Base-by-base conservation (phyloP, 1,140 invertebrate genomes). In the Diorhabda carinulata region DNA sequence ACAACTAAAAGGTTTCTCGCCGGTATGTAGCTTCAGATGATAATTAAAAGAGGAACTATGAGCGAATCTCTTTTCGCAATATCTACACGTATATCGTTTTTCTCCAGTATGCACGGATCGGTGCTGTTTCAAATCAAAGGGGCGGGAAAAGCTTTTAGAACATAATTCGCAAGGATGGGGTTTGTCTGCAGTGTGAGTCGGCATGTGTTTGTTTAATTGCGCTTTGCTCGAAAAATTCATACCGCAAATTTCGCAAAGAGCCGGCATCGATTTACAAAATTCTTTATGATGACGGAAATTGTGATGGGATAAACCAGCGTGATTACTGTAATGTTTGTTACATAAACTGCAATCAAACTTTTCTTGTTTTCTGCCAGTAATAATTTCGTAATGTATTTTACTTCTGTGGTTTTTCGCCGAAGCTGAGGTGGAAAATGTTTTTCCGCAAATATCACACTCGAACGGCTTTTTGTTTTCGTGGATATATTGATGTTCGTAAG, bases 11-110 rank as follows among this genome's bases (percentile, higher is more conserved):
- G 91, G 91, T 71, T 90, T 85, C 76, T 92, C 89, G 4, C 91
- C 91, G 40, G 89, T 91, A 81, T 93, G 91, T 0, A 74, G 78
- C 9, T 78, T 70, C 63, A 77, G 73, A 65, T 85, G 84, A 4
- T 89, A 89, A 42, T 86, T 84, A 8, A 90, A 78, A 1, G 83
- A 82, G 7, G 88, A 89, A 3, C 91, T 87, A 80, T 94, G 92
- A 0, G 90, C 91, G 80, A 95, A 95, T 4, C 88, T 84, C 77
- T 93, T 89, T 8, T 89, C 86, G 80, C 92, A 95, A 67, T 85
- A 82, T 71, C 84, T 84, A 78, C 90, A 90, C 57, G 84, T 84
- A 76, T 87, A 88, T 43, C 88, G 88, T 77, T 87, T 86, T 74
- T 89, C 87, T 0, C 87, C 87, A 2, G 86, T 88, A 79, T 89